Base-by-base conservation (phyloP, 2,113 vertebrate genomes). In the Mesocricetus auratus region DNA sequence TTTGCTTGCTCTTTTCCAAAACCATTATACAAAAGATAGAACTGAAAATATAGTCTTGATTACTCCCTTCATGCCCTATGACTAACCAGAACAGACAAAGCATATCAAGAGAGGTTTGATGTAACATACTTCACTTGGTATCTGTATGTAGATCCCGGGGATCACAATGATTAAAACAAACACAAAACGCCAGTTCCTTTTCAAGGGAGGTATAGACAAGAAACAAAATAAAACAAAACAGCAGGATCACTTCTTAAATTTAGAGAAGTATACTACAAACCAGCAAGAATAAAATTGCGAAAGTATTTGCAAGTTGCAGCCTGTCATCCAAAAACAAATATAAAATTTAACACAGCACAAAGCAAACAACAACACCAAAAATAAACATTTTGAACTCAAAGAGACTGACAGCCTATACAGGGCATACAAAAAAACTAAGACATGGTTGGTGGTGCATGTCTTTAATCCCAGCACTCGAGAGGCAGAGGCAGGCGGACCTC, bases 41-140 rank as follows among this genome's bases (percentile, higher is more conserved):
- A 92, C 93, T 90, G 87, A 94, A 94, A 96, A 87, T 69, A 74
- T 4, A 36, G 36, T 79, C 86, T 93, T 91, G 82, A 96, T 94
- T 91, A 96, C 39, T 74, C 89, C 91, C 77, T 47, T 7, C 29
- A 78, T 60, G 16, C 17, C 31, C 33, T 88, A 90, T 45, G 26
- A 36, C 87, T 95, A 95, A 73, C 24, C 26, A 96, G 47, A 96
- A 69, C 1, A 73, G n/a, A 19, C 33, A 95, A 36, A 83, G 1
- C 78, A 33, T 58, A 62, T 47, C 81, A 71, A 92, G 39, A 90
- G 24, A 71, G 86, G 29, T 71, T 89, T 77, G 50, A 87, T 12
- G 8, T 86, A 91, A 86, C 36, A 79, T 60, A 96, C 7, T 92
- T n/a, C 17, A 73, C 50, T 36, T 68, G 81, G 77, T 94, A 88